Conservation (phyloP, 2,113 vertebrate species). For the Thermophis baileyi region DNA sequence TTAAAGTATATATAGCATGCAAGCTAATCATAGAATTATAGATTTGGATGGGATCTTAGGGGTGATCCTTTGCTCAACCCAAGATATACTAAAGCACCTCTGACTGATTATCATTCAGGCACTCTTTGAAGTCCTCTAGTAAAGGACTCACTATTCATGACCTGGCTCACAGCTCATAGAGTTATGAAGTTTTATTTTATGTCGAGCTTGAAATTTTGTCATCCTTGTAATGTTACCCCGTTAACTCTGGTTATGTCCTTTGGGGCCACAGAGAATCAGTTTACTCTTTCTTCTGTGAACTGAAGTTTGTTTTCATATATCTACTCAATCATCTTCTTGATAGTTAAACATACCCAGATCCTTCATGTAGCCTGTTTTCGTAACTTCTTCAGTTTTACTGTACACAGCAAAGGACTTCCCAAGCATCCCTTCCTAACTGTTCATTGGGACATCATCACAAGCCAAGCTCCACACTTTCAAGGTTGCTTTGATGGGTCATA, state of each 20-base stretch:
- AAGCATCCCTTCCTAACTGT: not conserved
- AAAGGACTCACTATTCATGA: not conserved
- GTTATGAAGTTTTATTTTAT: not conserved
- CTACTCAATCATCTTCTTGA: not conserved
- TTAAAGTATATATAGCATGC: slow-evolving; percentile 16
- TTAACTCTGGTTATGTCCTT: not conserved
- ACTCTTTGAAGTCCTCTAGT: not conserved
- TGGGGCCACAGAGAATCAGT: not conserved
- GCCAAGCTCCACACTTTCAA: not conserved
- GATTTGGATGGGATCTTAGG: not conserved
- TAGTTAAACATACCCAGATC: not conserved
- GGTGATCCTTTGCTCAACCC: not conserved
- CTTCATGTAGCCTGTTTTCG: not conserved
- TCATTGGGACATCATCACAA: not conserved
- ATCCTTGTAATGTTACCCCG: not conserved
- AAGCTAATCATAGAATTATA: slow-evolving; percentile 34
- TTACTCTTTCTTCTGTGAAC: not conserved
- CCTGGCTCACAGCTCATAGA: not conserved
- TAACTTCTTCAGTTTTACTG: not conserved
- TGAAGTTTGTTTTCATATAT: not conserved
- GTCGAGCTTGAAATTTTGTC: not conserved
- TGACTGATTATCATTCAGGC: not conserved
- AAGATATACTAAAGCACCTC: not conserved
- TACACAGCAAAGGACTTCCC: not conserved
- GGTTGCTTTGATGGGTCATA: not conserved